Conservation (phyloP, 2,888 invertebrate species). For the Drosophila kanekoi region DNA sequence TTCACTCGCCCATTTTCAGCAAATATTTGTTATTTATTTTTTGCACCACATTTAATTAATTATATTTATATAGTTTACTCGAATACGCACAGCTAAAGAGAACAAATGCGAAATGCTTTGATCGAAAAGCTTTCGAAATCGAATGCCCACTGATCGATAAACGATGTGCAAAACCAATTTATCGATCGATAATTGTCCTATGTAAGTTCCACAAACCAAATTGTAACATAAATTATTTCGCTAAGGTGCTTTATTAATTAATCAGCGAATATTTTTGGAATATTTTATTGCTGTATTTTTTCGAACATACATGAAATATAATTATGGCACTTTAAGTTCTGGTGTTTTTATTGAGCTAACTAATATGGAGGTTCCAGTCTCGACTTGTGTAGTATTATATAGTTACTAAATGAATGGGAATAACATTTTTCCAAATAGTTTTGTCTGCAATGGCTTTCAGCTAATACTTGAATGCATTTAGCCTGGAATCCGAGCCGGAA, state of each 20-base stretch:
- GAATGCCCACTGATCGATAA: slow-evolving; percentile 15
- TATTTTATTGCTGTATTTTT: slow-evolving; percentile 35
- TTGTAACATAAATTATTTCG: slow-evolving; percentile 43
- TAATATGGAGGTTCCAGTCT: not conserved
- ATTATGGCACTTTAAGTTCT: not conserved
- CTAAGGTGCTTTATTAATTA: slow-evolving; percentile 65
- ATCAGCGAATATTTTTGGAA: slow-evolving; percentile 66
- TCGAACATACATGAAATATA: slow-evolving; percentile 23
- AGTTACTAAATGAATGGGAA: too few relatives aligned
- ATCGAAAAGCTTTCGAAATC: slow-evolving; percentile 1
- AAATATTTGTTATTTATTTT: slow-evolving; percentile 42
- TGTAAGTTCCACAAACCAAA: slow-evolving; percentile 64
- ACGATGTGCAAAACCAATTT: slow-evolving; percentile 2
- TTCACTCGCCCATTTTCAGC: not conserved
- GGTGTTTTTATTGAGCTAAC: not conserved
- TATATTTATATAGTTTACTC: slow-evolving; percentile 6
- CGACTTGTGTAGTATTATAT: too few relatives aligned
- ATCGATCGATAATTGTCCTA: slow-evolving; percentile 18
- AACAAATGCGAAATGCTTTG: slow-evolving; percentile 11
- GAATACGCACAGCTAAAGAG: slow-evolving; percentile 4
- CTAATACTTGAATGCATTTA: too few relatives aligned
- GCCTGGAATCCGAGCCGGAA: too few relatives aligned
- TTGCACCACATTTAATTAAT: slow-evolving; percentile 16
- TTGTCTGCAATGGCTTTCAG: too few relatives aligned
- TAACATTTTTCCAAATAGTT: too few relatives aligned